A percentile compares a stretch with the other conserved stretches of the same genome.
These are phyloP conservation scores for Crypturellus tataupa DNA, from an alignment of 2,797 vertebrate genomes.

Conservation along the genomic window DNA sequence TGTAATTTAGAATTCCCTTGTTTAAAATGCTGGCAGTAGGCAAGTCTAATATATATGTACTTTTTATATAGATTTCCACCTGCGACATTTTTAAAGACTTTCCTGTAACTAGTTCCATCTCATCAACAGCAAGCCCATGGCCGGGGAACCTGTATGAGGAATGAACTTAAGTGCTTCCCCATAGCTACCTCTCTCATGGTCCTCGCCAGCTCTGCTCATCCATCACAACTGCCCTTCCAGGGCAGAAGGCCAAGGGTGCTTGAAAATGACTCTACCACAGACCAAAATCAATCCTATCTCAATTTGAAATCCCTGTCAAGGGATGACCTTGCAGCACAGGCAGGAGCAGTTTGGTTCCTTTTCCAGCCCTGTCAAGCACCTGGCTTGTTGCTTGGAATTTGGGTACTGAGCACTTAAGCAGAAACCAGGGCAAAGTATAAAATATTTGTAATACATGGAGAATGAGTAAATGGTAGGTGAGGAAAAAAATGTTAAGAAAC, in stretches of 20 bases:
- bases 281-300: neutral
- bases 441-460: neutral
- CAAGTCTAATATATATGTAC: accelerated
- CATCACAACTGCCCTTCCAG: neutral
- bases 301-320: neutral
- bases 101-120: neutral
- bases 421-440: neutral
- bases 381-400: neutral
- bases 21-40: neutral
- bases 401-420: neutral
- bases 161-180: slow-evolving; percentile 17
- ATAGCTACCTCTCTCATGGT: neutral
- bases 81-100: slow-evolving; percentile 4
- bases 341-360: neutral
- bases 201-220: neutral
- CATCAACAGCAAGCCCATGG: neutral
- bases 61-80: neutral
- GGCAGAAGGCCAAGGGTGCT: neutral
- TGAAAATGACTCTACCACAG: neutral
- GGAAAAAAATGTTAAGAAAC: slow-evolving; percentile 16
- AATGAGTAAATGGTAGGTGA: neutral
- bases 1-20: neutral
- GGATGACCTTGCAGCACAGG: neutral
- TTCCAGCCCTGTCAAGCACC: neutral
- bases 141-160: neutral